Evolutionary conservation across 2,113 vertebrate species (phyloP).

Genomic region (Tetraodon nigroviridis): DNA sequence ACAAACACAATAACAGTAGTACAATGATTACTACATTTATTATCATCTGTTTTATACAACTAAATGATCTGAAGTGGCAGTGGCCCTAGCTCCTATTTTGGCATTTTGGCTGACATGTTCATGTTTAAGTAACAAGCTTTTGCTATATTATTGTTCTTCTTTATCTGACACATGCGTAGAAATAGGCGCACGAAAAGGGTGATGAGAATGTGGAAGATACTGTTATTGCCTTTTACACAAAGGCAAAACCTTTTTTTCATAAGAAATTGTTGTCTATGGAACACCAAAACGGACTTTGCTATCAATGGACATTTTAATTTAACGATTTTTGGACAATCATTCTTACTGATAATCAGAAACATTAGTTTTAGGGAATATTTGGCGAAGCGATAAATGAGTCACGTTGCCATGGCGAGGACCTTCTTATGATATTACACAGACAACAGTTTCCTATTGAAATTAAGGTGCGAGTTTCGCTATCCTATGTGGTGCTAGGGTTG

Average conservation of each 20-base stretch:
- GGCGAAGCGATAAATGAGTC: background rate
- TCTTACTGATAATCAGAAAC: constrained; percentile 33
- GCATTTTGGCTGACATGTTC: constrained; percentile 7
- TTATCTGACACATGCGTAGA: no score
- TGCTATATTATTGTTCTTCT: background rate
- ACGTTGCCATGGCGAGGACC: background rate
- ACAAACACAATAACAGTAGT: constrained; percentile 19
- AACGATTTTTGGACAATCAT: constrained; percentile 44
- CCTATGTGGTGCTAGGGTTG: constrained; percentile 8
- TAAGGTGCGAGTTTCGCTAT: background rate
- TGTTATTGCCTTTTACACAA: background rate
- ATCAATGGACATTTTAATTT: background rate
- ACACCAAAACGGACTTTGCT: constrained; percentile 1
- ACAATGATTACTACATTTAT: constrained; percentile 32
- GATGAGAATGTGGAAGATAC: no score
- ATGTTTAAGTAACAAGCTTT: constrained; percentile 32
- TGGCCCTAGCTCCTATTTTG: constrained; percentile 14
- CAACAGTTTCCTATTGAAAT: constrained; percentile 3
- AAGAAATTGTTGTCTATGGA: constrained; percentile 10
- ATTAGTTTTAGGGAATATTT: background rate
- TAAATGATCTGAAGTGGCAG: constrained; percentile 11
- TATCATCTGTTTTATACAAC: constrained; percentile 51
- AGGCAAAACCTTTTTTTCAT: constrained; percentile 16
- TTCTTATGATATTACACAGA: background rate
- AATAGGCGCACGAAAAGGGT: no score